A percentile compares a stretch with the other conserved stretches of the same genome.
phyloP scores from a whole-genome alignment of 2,797 vertebrate species.

The Manis javanica region DNA sequence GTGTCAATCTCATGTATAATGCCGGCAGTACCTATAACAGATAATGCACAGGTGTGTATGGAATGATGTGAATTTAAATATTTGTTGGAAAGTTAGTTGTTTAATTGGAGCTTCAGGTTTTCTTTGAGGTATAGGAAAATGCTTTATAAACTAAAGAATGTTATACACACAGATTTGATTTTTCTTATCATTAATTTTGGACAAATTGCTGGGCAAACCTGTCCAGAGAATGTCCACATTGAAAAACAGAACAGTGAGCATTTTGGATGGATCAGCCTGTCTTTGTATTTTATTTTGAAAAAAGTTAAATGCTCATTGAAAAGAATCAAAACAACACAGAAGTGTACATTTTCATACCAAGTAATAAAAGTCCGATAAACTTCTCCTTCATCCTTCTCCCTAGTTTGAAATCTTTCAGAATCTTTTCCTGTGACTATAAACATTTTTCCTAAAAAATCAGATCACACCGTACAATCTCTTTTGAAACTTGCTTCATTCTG shows the following conservation, averaged over 20 bases:
- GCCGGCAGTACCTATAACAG: neutral
- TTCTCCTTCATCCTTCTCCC: neutral
- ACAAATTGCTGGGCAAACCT: neutral
- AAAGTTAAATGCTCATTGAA: neutral
- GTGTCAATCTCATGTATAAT: no score
- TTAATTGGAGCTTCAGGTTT: neutral
- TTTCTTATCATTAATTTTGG: neutral
- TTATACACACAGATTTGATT: neutral
- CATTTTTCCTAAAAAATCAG: neutral
- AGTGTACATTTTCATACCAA: neutral
- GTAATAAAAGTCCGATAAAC: neutral
- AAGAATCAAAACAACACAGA: neutral
- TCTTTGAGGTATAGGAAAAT: neutral
- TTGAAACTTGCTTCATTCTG: neutral
- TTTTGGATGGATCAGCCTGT: neutral
- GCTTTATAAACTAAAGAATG: neutral
- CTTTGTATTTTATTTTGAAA: constrained; percentile 17
- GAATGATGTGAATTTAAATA: neutral
- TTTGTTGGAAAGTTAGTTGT: neutral
- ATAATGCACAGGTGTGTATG: no score
- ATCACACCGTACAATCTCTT: neutral
- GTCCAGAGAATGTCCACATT: neutral
- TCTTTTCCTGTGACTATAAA: neutral
- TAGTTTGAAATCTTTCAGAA: neutral
- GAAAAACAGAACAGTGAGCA: neutral